phyloP scores from a whole-genome alignment of 2,888 invertebrate genomes.

The Rhogogaster chlorosoma region DNA sequence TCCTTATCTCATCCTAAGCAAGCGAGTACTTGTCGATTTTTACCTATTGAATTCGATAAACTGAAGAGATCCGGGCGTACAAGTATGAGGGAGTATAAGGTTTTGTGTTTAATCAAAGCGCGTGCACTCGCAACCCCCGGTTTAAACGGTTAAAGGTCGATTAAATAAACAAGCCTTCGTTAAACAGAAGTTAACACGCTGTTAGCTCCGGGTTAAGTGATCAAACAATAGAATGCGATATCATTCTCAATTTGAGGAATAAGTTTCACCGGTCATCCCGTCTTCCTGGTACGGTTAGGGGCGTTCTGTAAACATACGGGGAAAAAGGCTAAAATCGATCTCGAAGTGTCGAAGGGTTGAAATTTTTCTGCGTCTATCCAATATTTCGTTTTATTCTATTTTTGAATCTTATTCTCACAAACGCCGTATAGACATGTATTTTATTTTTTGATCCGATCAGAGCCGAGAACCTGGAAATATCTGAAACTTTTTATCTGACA shows the following conservation, averaged over 20 bases:
- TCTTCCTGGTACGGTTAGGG: not conserved
- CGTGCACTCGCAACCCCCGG: constrained; percentile 57
- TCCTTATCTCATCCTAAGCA: not conserved
- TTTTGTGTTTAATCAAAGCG: constrained; percentile 60
- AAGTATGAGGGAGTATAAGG: not conserved
- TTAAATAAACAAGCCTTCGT: constrained; percentile 60
- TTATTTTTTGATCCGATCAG: not conserved
- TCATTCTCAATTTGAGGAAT: constrained; percentile 43
- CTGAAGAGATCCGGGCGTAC: not conserved
- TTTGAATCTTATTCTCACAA: not conserved
- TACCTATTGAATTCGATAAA: not conserved
- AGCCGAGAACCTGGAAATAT: not conserved
- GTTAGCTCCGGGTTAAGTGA: constrained; percentile 66
- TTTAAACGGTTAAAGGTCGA: constrained; percentile 63
- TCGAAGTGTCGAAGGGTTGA: not conserved
- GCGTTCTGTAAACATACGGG: not conserved
- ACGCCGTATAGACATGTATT: not conserved
- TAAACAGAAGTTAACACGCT: constrained; percentile 62
- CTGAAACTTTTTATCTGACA: not conserved
- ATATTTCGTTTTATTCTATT: not conserved
- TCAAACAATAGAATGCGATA: constrained; percentile 65
- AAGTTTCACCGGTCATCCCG: constrained; percentile 21
- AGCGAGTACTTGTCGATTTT: not conserved
- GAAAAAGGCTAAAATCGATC: not conserved
- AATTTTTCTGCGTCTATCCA: not conserved